phyloP scores from a whole-genome alignment of 2,797 vertebrate species.

The Cephalopachus bancanus region DNA sequence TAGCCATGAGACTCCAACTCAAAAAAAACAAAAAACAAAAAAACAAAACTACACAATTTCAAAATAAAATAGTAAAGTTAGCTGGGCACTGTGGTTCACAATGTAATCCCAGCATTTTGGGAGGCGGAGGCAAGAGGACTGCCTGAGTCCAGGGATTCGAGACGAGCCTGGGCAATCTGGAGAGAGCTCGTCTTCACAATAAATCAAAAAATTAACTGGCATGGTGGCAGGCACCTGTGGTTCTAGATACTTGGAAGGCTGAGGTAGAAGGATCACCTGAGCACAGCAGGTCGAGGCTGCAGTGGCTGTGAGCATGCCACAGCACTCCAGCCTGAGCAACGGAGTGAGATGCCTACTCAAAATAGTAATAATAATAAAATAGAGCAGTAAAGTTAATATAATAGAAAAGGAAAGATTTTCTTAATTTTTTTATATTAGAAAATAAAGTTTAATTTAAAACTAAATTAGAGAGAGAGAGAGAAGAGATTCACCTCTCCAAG shows the following conservation, averaged over 20 bases:
- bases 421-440: too few relatives aligned
- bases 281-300: not conserved
- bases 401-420: too few relatives aligned
- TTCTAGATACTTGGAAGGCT: not conserved
- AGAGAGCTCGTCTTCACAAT: not conserved
- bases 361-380: not conserved
- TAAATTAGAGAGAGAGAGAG: too few relatives aligned
- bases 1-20: too few relatives aligned
- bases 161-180: not conserved
- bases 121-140: not conserved
- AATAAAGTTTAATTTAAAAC: too few relatives aligned
- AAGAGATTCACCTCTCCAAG: too few relatives aligned
- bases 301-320: not conserved
- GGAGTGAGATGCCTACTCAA: not conserved
- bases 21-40: too few relatives aligned
- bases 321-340: not conserved
- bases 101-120: not conserved
- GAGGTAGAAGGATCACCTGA: not conserved
- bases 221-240: not conserved
- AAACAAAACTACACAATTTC: too few relatives aligned
- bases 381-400: not conserved
- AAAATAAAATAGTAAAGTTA: too few relatives aligned
- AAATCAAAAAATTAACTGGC: not conserved
- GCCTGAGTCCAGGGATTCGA: not conserved
- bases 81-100: not conserved